These are phyloP conservation scores for Bombus confusus DNA, from an alignment of 1,140 invertebrate species.

Conservation along the genomic window DNA sequence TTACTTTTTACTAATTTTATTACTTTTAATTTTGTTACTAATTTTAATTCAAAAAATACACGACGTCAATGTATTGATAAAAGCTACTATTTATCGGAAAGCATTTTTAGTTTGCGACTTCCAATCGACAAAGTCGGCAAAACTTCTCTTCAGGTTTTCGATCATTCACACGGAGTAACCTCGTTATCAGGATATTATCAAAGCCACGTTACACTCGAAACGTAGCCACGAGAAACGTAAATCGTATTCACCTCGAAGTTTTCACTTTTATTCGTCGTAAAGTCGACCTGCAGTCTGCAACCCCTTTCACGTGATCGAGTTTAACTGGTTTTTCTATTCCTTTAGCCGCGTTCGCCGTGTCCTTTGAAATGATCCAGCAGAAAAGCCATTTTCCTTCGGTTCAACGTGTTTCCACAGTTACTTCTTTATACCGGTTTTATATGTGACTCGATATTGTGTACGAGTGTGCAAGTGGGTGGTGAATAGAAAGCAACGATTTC, in stretches of 20 bases:
- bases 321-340: not conserved
- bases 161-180: not conserved
- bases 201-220: not conserved
- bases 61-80: too few relatives aligned
- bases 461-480: not conserved
- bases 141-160: not conserved
- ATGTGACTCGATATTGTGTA: constrained; percentile 37
- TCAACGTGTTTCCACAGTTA: not conserved
- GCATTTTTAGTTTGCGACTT: too few relatives aligned
- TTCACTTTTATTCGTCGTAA: not conserved
- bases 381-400: constrained; percentile 32
- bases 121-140: not conserved
- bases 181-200: not conserved
- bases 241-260: not conserved
- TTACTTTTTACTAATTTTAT: too few relatives aligned
- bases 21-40: too few relatives aligned
- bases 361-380: constrained; percentile 1
- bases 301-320: not conserved
- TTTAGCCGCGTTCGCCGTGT: too few relatives aligned
- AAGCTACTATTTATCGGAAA: too few relatives aligned
- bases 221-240: not conserved
- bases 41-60: too few relatives aligned
- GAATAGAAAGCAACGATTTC: constrained; percentile 29
- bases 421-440: not conserved
- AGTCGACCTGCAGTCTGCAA: not conserved